A percentile compares a stretch with the other conserved stretches of the same genome.
These are phyloP conservation scores for Rhabdophis nuchalis DNA, from an alignment of 2,797 vertebrate species.

Conservation along the genomic window DNA sequence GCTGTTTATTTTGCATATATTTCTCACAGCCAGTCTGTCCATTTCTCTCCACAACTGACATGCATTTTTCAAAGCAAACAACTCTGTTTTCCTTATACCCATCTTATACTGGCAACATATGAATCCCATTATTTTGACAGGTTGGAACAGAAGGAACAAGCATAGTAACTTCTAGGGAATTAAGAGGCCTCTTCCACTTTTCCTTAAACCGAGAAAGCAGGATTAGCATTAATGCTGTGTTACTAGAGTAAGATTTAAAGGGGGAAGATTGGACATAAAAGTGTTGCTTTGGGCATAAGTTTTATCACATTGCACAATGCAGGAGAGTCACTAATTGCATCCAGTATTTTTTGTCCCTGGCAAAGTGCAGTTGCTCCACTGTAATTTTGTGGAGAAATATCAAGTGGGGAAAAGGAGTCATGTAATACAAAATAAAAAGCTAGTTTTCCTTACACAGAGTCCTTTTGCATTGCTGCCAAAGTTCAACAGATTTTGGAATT, in stretches of 20 bases:
- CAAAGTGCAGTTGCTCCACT: neutral
- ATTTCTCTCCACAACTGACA: slow-evolving; percentile 57
- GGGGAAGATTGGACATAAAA: neutral
- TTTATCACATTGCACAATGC: neutral
- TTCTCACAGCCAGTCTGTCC: slow-evolving; percentile 39
- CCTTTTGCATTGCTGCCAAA: neutral
- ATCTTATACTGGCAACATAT: slow-evolving; percentile 61
- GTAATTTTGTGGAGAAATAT: neutral
- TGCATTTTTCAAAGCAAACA: slow-evolving; percentile 62
- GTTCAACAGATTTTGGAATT: neutral
- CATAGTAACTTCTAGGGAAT: slow-evolving; percentile 54
- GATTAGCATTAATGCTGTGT: neutral
- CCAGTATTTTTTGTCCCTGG: neutral
- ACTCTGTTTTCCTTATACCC: slow-evolving; percentile 59
- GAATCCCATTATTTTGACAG: slow-evolving; percentile 67
- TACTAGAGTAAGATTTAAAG: neutral
- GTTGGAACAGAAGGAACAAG: slow-evolving; percentile 60
- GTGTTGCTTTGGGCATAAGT: neutral
- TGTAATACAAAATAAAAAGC: neutral
- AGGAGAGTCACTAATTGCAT: neutral
- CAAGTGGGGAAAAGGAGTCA: neutral
- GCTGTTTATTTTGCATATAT: slow-evolving; percentile 61
- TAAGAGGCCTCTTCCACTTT: slow-evolving; percentile 48
- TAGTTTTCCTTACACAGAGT: neutral
- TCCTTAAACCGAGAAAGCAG: slow-evolving; percentile 29